Percentiles rank a stretch among this genome's conserved stretches.
Conservation (phyloP, 2,797 vertebrate species). For the Gymnocypris eckloni region DNA sequence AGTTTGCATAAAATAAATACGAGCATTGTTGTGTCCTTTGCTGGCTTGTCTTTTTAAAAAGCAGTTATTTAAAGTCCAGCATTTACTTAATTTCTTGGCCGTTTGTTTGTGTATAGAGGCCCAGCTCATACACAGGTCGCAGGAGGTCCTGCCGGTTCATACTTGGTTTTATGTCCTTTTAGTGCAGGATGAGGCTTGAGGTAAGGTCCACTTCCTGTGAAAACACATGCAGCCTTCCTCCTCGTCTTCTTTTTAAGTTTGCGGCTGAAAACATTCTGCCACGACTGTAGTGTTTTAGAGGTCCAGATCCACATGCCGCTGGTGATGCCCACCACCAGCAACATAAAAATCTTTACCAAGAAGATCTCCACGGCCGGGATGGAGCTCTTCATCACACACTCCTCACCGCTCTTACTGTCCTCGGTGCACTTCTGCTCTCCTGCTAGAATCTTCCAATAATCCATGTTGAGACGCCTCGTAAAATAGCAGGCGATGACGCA, state of each 20-base stretch:
- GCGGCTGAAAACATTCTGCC: conserved; percentile 93
- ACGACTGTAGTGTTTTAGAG: conserved; percentile 95
- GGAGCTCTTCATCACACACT: conserved; percentile 90
- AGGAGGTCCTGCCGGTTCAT: conserved; percentile 84
- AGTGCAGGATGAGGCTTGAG: conserved; percentile 90
- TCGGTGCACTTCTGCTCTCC: conserved; percentile 82
- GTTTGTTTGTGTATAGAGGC: conserved; percentile 9
- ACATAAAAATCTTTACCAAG: conserved; percentile 98
- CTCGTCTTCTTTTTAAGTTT: conserved; percentile 88
- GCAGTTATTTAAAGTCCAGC: conserved; percentile 34
- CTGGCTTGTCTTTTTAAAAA: conserved; percentile 58
- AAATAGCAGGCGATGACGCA: conserved; percentile 97
- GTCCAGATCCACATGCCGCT: conserved; percentile 99
- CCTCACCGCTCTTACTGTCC: conserved; percentile 70
- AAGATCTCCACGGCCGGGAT: conserved; percentile 96
- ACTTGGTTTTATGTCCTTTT: conserved; percentile 88
- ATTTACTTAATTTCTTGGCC: conserved; percentile 46
- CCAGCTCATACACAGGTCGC: conserved; percentile 90
- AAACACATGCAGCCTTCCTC: conserved; percentile 90
- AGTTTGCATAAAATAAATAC: conserved; percentile 78
- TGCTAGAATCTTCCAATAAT: conserved; percentile 89
- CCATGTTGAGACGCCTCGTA: conserved; percentile 97
- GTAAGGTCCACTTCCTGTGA: conserved; percentile 87
- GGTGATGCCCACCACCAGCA: conserved; percentile 95
- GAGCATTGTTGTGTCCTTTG: conserved; percentile 64